phyloP scores from a whole-genome alignment of 2,113 vertebrate genomes.

The Dolichotis patagonum region DNA sequence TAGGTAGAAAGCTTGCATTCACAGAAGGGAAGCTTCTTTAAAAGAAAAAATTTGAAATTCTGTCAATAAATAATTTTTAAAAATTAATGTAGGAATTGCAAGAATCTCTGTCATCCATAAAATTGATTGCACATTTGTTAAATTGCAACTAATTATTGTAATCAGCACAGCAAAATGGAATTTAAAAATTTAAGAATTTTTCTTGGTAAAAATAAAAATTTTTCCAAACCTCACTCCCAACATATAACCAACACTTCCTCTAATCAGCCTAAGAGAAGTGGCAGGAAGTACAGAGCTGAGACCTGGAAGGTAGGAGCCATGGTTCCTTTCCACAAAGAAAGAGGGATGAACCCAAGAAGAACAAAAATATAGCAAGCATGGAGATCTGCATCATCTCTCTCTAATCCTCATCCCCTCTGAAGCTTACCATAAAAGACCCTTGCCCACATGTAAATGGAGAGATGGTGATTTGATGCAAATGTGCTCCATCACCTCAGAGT shows the following conservation, averaged over 20 bases:
- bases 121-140: not conserved
- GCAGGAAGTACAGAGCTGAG: not conserved
- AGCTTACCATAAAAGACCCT: not conserved
- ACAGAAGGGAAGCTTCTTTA: not conserved
- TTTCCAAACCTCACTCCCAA: not conserved
- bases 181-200: not conserved
- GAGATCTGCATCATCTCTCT: not conserved
- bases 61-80: conserved; percentile 49
- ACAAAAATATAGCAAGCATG: not conserved
- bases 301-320: not conserved
- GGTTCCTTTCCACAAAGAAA: not conserved
- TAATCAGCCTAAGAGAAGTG: not conserved
- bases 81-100: not conserved
- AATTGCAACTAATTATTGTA: not conserved
- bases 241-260: not conserved
- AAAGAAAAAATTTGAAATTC: not conserved
- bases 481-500: not conserved
- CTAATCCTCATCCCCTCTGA: not conserved
- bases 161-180: not conserved
- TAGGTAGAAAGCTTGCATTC: not conserved
- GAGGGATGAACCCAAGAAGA: not conserved
- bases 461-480: not conserved
- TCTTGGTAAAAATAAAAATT: not conserved
- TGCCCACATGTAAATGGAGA: not conserved
- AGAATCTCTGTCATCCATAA: conserved; percentile 6